Evolutionary conservation across 2,888 invertebrate species (phyloP).

Genomic region (Sialis lutaria): DNA sequence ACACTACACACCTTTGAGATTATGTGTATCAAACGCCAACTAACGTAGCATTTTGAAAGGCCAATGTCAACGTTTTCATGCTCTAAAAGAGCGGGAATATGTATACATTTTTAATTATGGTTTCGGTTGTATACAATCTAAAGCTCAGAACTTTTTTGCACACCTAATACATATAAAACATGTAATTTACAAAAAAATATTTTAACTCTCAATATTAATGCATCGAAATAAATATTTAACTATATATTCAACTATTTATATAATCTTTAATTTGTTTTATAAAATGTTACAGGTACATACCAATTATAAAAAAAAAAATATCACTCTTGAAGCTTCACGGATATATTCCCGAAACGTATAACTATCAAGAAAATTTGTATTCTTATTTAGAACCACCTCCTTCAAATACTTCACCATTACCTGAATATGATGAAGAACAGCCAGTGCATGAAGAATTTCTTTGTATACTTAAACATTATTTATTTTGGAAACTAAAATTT

Average conservation of each 20-base stretch:
- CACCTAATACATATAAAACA: too few relatives aligned
- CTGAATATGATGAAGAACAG: constrained; percentile 14
- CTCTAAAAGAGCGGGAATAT: too few relatives aligned
- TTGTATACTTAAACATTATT: constrained; percentile 15
- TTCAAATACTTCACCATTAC: constrained; percentile 8
- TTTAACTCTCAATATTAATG: too few relatives aligned
- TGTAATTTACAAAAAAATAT: too few relatives aligned
- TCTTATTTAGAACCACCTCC: constrained; percentile 15
- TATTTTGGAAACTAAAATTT: constrained; percentile 22
- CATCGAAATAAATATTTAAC: constrained; percentile 25
- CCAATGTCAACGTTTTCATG: too few relatives aligned
- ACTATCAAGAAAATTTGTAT: constrained; percentile 24
- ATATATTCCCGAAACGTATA: constrained; percentile 21
- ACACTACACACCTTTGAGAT: too few relatives aligned
- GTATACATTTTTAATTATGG: too few relatives aligned
- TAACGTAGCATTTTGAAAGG: too few relatives aligned
- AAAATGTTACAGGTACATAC: constrained; percentile 20
- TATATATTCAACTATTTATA: constrained; percentile 13
- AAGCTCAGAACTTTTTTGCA: too few relatives aligned
- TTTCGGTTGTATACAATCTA: too few relatives aligned
- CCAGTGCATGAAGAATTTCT: constrained; percentile 18
- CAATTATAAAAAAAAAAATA: constrained; percentile 20
- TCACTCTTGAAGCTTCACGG: constrained; percentile 22
- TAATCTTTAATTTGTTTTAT: constrained; percentile 5
- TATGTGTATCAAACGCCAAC: too few relatives aligned